Evolutionary conservation across 2,113 vertebrate genomes (phyloP), one percentile per base, ranked within the genome.

Genomic region (Epinephelus lanceolatus): DNA sequence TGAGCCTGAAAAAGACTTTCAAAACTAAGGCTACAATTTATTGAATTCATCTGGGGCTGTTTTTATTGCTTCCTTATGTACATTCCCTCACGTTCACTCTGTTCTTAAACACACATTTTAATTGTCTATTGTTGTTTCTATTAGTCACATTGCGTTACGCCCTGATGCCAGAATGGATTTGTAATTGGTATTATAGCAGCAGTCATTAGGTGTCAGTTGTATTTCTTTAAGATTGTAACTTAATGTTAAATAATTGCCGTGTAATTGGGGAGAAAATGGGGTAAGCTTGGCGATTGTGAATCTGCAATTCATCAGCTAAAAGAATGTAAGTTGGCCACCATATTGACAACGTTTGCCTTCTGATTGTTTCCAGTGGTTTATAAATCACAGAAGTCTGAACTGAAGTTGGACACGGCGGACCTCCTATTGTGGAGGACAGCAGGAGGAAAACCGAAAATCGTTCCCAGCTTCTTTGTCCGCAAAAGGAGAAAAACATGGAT

Each of bases 231-330:
- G 33, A 53, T 21, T 23, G 19, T 5, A 3, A 47, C 10, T 49
- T 74, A 33, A 81, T 65, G 65, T 21, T 23, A 27, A 71, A 10
- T 49, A 49, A 73, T 60, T 27, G 23, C 68, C n/a, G 25, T 45
- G 19, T 55, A 47, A 56, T 47, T 30, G 14, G 3, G 59, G 37
- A 18, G 68, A 56, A 72, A 19, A 81, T 12, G 5, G 3, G 3
- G 6, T 6, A 68, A 55, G 4, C 13, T 53, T 15, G n/a, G 23
- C 49, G 13, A 23, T 5, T 33, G 30, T 25, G 42, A 49, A 78
- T 33, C 45, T 19, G 19, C 9, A 18, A 27, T 59, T 27, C 45
- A 18, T 42, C 33, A 67, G 52, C 12, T 18, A 3, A 47, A 76
- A 14, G 30, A 65, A 71, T 12, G 2, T 7, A 11, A 63, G 6